These are phyloP conservation scores for Vanessa atalanta DNA, from an alignment of 1,140 invertebrate species.

Conservation along the genomic window DNA sequence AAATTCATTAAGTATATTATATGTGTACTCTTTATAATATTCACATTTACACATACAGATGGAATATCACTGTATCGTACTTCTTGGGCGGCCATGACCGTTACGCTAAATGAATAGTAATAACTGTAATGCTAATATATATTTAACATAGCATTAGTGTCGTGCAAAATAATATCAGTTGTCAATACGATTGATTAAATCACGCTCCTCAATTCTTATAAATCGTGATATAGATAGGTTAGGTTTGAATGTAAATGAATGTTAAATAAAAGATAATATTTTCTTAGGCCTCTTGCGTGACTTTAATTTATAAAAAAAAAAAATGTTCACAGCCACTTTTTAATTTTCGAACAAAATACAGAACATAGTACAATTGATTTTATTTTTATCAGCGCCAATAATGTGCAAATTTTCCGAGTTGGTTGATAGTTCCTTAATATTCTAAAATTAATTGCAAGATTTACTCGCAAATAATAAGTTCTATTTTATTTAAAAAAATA, in stretches of 20 bases:
- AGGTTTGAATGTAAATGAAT: constrained; percentile 4
- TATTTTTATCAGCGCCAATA: too few species aligned
- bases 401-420: too few species aligned
- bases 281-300: background rate
- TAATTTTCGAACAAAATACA: too few species aligned
- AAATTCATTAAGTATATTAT: background rate
- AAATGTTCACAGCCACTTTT: too few species aligned
- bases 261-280: background rate
- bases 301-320: too few species aligned
- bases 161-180: constrained; percentile 21
- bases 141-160: constrained; percentile 14
- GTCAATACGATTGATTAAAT: constrained; percentile 9
- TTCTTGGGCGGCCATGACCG: constrained; percentile 28
- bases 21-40: background rate
- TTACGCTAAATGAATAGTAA: constrained; percentile 28
- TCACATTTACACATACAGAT: background rate
- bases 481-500: too few species aligned
- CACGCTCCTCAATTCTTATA: background rate
- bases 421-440: too few species aligned
- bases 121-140: constrained; percentile 15
- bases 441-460: too few species aligned
- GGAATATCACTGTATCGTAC: constrained; percentile 14
- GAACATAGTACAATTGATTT: too few species aligned
- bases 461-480: too few species aligned
- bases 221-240: constrained; percentile 11